Evolutionary conservation across 2,797 vertebrate species (phyloP), one percentile per base, ranked within the genome.

Genomic region (Eulemur mongoz): DNA sequence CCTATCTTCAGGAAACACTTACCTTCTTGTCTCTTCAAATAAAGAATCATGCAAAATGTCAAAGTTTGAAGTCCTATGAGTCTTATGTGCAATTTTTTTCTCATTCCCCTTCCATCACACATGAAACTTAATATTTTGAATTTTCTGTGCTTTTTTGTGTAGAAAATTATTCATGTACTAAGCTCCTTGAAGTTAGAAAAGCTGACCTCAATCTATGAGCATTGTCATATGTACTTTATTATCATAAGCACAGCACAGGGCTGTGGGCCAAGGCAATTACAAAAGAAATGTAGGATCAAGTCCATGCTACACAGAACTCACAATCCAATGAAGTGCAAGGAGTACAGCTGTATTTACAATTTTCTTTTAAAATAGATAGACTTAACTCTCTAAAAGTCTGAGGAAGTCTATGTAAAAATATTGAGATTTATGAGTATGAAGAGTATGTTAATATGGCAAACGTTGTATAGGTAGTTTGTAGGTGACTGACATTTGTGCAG

Each of bases 21-120:
- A 84, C 82, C 94, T 91, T 88, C 93, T 91, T 95, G 40, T 93
- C 63, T 96, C 32, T 83, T 94, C 20, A 45, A 93, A 83, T 83
- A 79, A 76, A 83, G 82, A 45, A 91, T 90, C 25, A 45, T 5
- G 9, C 7, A 65, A 63, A 86, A 72, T 50, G 69, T 91, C 79
- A 91, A 57, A 50, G 25, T n/a, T 57, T 83, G 23, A 86, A 89
- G 82, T 76, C 63, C 32, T 45, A 0, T 23, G 67, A 63, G 20
- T 84, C 50, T 90, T 82, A 1, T 27, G 4, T 82, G 25, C 15
- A 76, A 52, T 78, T 69, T 73, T 94, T 94, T 76, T 57, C 76
- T 94, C 40, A 43, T 93, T 84, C 22, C 12, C 2, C 72, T 94
- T 87, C 59, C 2, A 54, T 92, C 38, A 45, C 18, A 80, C 15